Evolutionary conservation across 2,113 vertebrate genomes (phyloP).

Genomic region (Hippocampus zosterae): DNA sequence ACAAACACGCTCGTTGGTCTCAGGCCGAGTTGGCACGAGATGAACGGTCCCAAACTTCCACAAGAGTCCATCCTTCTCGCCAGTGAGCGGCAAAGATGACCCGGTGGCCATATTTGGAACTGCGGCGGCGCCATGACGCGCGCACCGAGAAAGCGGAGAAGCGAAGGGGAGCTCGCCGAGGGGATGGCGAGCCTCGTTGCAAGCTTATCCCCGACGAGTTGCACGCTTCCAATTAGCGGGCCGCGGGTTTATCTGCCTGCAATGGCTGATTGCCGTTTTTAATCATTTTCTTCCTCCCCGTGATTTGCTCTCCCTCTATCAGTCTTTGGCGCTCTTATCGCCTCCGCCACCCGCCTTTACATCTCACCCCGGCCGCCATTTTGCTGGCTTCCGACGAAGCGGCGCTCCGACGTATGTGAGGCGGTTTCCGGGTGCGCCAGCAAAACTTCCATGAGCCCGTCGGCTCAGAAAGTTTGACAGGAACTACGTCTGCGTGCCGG

Average conservation of each 20-base stretch:
- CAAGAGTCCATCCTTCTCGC: conserved; percentile 10
- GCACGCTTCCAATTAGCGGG: conserved; percentile 82
- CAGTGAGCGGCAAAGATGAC: neutral
- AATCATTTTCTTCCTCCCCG: conserved; percentile 79
- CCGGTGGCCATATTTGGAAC: too few species aligned
- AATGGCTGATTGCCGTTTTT: conserved; percentile 85
- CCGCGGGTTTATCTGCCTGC: conserved; percentile 81
- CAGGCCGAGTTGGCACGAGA: conserved; percentile 26
- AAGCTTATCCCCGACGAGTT: conserved; percentile 67
- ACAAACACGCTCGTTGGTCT: conserved; percentile 17
- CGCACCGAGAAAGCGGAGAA: conserved; percentile 17
- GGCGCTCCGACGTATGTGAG: conserved; percentile 26
- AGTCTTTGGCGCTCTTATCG: conserved; percentile 68
- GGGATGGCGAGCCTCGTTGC: conserved; percentile 57
- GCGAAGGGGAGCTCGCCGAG: conserved; percentile 29
- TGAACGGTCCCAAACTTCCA: conserved; percentile 19
- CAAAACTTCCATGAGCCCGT: conserved; percentile 19
- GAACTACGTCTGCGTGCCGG: too few species aligned
- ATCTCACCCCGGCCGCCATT: conserved; percentile 52
- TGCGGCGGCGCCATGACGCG: neutral
- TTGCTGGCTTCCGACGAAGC: conserved; percentile 45
- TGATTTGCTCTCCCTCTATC: conserved; percentile 59
- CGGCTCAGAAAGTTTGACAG: too few species aligned
- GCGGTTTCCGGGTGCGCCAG: conserved; percentile 11
- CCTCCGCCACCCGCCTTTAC: conserved; percentile 45